These are phyloP conservation scores for Aphaenogaster ashmeadi DNA, from an alignment of 1,140 invertebrate species.

Conservation along the genomic window DNA sequence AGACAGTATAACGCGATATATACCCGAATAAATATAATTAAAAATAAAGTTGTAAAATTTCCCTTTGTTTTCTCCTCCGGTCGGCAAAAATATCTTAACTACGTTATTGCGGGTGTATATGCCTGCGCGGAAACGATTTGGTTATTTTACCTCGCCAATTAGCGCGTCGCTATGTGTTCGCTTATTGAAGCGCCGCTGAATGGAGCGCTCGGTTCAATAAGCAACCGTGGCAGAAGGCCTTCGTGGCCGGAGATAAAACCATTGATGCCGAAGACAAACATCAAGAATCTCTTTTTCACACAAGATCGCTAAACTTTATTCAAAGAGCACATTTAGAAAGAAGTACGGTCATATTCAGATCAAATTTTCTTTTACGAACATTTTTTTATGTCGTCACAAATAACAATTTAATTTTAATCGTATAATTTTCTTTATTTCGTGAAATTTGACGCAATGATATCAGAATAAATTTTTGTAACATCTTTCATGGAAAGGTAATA, in stretches of 20 bases:
- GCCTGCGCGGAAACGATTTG: constrained; percentile 14
- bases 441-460: neutral
- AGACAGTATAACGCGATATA: neutral
- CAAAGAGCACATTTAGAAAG: neutral
- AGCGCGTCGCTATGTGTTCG: constrained; percentile 43
- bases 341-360: neutral
- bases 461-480: neutral
- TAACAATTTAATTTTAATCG: neutral
- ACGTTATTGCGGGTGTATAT: neutral
- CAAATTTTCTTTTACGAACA: neutral
- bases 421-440: neutral
- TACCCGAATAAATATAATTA: constrained; percentile 3
- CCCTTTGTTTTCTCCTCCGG: neutral
- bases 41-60: constrained; percentile 22
- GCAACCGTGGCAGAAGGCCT: neutral
- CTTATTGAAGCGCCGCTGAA: constrained; percentile 52
- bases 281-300: constrained; percentile 44
- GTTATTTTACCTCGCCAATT: constrained; percentile 64
- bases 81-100: constrained; percentile 19
- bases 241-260: constrained; percentile 20
- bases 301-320: neutral
- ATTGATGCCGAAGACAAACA: neutral
- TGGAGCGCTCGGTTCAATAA: constrained; percentile 39
- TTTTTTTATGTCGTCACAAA: neutral
- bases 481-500: neutral